Evolutionary conservation across 2,888 invertebrate species (phyloP), one percentile per base, ranked within the genome.

Genomic region (Diaphora mendica): DNA sequence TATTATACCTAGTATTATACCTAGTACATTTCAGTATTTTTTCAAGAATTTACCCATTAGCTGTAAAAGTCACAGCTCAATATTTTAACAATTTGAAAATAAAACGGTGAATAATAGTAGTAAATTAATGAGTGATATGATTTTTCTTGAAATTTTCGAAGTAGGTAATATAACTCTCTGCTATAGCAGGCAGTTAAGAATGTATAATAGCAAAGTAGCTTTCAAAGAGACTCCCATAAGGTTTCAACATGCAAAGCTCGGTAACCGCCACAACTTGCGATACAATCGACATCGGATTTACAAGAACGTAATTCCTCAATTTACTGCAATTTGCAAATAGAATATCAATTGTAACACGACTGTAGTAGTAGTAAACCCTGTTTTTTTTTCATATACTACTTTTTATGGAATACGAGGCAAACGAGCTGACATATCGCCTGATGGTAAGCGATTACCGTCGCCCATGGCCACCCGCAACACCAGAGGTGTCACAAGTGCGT

Each of bases 291-390:
- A 77, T 82, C 81, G 82, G 83, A 86, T 89, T 89, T 87, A 86
- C 88, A 85, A 85, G 81, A 77, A 85, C 79, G 86, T 87, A 84
- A 88, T 86, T 85, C 88, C 87, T 87, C 88, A 88, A 89, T 91
- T 89, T 85, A 87, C 88, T 85, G 85, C 88, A 90, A 89, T 90
- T 90, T 87, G 89, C 89, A 89, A 84, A 85, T 76, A 86, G 78
- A 79, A 83, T 83, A 85, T 81, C 78, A 79, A 79, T 76, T 70
- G 48, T 70, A 74, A 71, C 48, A 55, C 70, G 33, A 69, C 44
- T 62, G 68, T 62, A 5, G 62, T 62, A 59, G 26, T 26, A 39
- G 11, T 39, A 15, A 62, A 15, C 7, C 17, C 30, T 62, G 13
- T 26, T 13, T 62, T 30, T 4, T 17, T 62, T 13, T 62, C 15